Percentiles rank a stretch among this genome's conserved stretches.
These are phyloP conservation scores for Petrocephalus sullivani DNA, from an alignment of 2,797 vertebrate genomes.

Conservation along the genomic window DNA sequence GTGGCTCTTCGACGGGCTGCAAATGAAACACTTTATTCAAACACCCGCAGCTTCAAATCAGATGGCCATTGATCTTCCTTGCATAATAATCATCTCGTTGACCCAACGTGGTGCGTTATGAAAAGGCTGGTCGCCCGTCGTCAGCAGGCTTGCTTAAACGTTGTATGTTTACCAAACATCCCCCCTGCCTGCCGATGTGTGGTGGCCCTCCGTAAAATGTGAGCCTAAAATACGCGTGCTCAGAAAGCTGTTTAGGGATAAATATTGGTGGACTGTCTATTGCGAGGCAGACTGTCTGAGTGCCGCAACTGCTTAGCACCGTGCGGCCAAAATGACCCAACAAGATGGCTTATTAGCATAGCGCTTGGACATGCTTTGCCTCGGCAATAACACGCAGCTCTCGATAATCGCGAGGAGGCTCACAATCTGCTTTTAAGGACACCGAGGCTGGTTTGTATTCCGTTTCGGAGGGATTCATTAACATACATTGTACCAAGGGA, in stretches of 20 bases:
- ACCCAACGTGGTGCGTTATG: neutral
- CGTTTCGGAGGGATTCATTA: neutral
- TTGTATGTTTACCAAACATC: neutral
- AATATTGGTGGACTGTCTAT: neutral
- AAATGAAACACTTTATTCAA: neutral
- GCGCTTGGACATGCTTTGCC: neutral
- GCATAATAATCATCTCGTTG: neutral
- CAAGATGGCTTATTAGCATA: neutral
- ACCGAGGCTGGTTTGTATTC: neutral
- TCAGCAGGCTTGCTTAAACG: neutral
- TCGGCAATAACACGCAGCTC: neutral
- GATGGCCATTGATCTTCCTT: neutral
- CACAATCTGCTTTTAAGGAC: neutral
- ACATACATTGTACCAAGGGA: neutral
- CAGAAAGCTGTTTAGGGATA: neutral
- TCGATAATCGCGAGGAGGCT: neutral
- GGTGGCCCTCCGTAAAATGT: neutral
- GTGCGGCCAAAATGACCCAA: neutral
- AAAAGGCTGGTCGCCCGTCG: neutral
- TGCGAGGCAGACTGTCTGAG: neutral
- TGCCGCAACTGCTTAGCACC: neutral
- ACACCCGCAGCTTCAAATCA: neutral
- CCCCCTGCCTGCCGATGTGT: neutral
- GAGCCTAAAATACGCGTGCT: neutral
- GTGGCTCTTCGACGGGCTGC: neutral